Evolutionary conservation across 1,140 invertebrate genomes (phyloP), one percentile per base, ranked within the genome.

Genomic region (Archegozetes longisetosus): DNA sequence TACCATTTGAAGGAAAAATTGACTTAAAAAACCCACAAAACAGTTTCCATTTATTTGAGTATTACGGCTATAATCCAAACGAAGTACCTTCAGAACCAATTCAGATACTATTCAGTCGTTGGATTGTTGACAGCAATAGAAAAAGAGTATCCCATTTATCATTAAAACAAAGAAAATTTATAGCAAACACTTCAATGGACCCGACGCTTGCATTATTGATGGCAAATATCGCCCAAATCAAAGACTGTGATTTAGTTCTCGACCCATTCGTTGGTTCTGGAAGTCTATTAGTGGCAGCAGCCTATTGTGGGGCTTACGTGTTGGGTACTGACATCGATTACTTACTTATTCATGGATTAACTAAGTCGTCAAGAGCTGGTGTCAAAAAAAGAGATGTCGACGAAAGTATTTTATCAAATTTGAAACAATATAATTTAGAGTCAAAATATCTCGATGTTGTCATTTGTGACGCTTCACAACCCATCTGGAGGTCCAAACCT

Each of bases 101-200:
- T 69, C 75, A 83, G 62, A 70, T 88, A 25, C 85, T 88, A 70
- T 90, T 94, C 76, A 88, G 89, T 26, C 77, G 81, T 78, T 83
- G 82, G 80, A 72, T 89, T 68, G 77, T 79, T 29, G 80, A 85
- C 73, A 58, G 57, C 27, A 82, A 89, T 70, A 76, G 90, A 61
- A 78, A 85, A 63, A 72, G 84, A 24, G 85, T 93, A 32, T 75
- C 80, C 62, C 77, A 82, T 59, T 79, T 89, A 52, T 89, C 88
- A 0, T 69, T 95, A 25, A 93, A 93, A 74, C 84, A 80, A 27
- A 77, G 92, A 23, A 88, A 88, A 74, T 97, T 94, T 70, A 95
- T 97, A 69, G 91, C 90, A 4, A 97, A 95, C 69, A 98, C 93
- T 0, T 90, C 85, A 67, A 97, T 98, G 93, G 92, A 97, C 73